These are phyloP conservation scores for Brachyptera risi DNA, from an alignment of 2,888 invertebrate genomes.

Conservation along the genomic window DNA sequence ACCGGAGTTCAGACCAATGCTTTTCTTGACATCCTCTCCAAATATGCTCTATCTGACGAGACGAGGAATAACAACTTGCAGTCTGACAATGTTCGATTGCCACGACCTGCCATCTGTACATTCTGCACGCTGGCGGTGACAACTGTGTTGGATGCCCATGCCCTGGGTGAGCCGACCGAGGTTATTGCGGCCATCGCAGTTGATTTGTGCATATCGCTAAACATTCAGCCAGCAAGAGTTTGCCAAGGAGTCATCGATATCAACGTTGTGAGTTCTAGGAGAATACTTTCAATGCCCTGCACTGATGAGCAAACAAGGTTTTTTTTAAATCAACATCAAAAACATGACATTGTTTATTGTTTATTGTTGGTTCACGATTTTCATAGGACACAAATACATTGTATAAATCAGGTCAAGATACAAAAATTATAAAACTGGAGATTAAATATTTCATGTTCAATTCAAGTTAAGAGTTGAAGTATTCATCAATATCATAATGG, in stretches of 20 bases:
- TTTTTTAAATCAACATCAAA: no score
- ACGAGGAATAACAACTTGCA: slow-evolving; percentile 8
- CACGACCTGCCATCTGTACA: slow-evolving; percentile 38
- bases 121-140: slow-evolving; percentile 46
- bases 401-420: no score
- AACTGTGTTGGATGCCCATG: slow-evolving; percentile 42
- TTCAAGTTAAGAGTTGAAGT: no score
- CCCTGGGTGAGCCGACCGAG: slow-evolving; percentile 49
- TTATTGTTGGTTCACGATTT: no score
- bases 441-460: no score
- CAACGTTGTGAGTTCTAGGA: slow-evolving; percentile 58
- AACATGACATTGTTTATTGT: no score
- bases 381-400: no score
- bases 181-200: slow-evolving; percentile 45
- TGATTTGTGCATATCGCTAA: slow-evolving; percentile 53
- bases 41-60: not conserved
- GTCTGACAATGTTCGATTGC: not conserved
- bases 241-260: slow-evolving; percentile 57
- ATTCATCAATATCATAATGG: no score
- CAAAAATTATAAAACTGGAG: no score
- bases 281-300: no score
- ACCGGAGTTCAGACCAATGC: not conserved
- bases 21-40: not conserved
- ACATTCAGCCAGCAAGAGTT: slow-evolving; percentile 56
- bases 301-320: no score